Conservation (phyloP, 2,113 vertebrate species). For the Lichenostomus cassidix region DNA sequence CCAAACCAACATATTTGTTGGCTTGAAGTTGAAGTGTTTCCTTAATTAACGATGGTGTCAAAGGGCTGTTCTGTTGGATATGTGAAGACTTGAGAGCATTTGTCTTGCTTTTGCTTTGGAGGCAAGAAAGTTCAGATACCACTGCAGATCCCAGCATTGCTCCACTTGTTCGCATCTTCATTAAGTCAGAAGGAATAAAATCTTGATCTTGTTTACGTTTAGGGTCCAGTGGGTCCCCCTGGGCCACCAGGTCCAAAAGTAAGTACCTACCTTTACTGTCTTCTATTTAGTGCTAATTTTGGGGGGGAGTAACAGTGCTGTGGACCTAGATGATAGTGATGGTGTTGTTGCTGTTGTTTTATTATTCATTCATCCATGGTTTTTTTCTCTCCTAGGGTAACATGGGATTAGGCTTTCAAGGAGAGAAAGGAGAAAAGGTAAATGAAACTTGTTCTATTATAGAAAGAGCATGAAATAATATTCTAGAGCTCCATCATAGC, state of each 20-base stretch:
- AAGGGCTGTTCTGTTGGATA: neutral
- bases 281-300: neutral
- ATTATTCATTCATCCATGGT: neutral
- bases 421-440: constrained; percentile 93
- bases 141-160: neutral
- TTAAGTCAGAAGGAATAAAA: constrained; percentile 5
- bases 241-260: constrained; percentile 83
- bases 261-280: constrained; percentile 57
- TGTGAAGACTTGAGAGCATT: neutral
- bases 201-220: constrained; percentile 17
- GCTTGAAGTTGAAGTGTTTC: neutral
- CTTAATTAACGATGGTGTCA: neutral
- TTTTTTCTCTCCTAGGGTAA: constrained; percentile 77
- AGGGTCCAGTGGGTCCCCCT: constrained; percentile 81
- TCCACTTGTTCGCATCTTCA: neutral
- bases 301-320: neutral
- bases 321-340: neutral
- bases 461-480: neutral
- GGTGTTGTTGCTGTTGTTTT: neutral
- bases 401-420: constrained; percentile 82
- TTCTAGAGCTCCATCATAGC: neutral
- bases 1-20: accelerated
- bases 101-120: neutral
- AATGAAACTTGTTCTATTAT: neutral
- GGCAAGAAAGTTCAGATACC: neutral